Evolutionary conservation across 2,888 invertebrate genomes (phyloP).

Genomic region (Carcina quercana): DNA sequence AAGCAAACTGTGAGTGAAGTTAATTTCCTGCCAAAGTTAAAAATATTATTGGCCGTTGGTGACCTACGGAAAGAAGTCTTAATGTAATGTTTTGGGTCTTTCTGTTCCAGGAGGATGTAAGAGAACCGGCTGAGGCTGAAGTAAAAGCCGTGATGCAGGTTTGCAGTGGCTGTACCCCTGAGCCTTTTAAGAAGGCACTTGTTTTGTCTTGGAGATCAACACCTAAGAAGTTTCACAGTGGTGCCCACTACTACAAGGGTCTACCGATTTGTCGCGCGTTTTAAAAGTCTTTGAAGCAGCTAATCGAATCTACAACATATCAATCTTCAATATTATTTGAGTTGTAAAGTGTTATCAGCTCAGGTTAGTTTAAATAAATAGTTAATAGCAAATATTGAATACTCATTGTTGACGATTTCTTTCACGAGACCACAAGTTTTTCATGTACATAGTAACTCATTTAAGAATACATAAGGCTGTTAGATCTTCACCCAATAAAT

Average conservation of each 20-base stretch:
- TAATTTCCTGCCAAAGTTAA: background rate
- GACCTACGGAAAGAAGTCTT: background rate
- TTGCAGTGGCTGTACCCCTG: slow-evolving; percentile 83
- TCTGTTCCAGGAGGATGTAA: slow-evolving; percentile 73
- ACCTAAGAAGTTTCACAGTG: slow-evolving; percentile 82
- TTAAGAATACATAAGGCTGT: no score
- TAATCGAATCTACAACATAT: no score
- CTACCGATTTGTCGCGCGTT: slow-evolving; percentile 78
- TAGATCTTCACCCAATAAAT: no score
- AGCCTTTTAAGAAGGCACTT: slow-evolving; percentile 87
- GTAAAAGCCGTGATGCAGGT: slow-evolving; percentile 86
- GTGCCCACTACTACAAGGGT: slow-evolving; percentile 80
- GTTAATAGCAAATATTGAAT: no score
- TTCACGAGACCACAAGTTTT: no score
- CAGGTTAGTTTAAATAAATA: no score
- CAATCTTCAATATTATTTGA: background rate
- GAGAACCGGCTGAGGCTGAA: slow-evolving; percentile 89
- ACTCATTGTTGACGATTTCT: no score
- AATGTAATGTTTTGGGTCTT: slow-evolving; percentile 4
- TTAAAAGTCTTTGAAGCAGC: background rate
- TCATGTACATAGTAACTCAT: no score
- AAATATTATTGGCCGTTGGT: no score
- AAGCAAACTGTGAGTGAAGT: slow-evolving; percentile 69
- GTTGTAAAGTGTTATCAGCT: no score
- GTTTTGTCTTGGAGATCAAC: slow-evolving; percentile 84